Base-by-base conservation (phyloP, 2,797 vertebrate genomes). In the Hemibagrus guttatus region DNA sequence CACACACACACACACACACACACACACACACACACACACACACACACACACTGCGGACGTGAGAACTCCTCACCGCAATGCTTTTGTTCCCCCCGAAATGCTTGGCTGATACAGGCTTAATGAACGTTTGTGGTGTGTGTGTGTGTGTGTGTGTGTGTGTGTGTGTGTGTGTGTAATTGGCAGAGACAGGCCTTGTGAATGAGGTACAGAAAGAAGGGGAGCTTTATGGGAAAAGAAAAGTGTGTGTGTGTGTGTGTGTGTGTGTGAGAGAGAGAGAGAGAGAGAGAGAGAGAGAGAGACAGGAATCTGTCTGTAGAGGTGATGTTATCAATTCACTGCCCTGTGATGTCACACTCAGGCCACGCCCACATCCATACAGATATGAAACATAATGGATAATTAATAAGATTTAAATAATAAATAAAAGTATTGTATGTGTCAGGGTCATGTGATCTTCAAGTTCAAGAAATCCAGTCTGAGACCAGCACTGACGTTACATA, bases 101-200 rank as follows among this genome's bases (percentile, higher is more conserved):
- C 63, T 84, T 59, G 52, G 72, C 72, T 84, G 81, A 87, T 87
- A 66, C 71, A 78, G 12, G 16, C 81, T 82, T 82, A 86, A 86
- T 86, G 69, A 81, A 46, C n/a, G 58, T 83, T 68, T 76, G 49
- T n/a, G 26, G 23, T 81, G 78, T 86, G 80, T 75, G 69, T 86
- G 85, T 56, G 69, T 74, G 89, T 71, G 93, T 91, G 90, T 86
- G 39, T 86, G 90, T 91, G 93, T 92, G 92, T 94, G 69, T 74
- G 89, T 71, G 93, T 91, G 90, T 86, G 39, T 86, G 90, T 91
- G 93, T 92, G 92, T 94, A 93, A 72, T 93, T 94, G 85, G 78
- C 80, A 81, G 39, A 23, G 78, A 86, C 85, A 86, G 79, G 54
- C 75, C 54, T 79, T 81, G 78, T 86, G 85, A 86, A 81, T 68